A percentile compares a stretch with the other conserved stretches of the same genome.
Evolutionary conservation across 1,140 invertebrate species (phyloP).

Genomic region (Drosophila sturtevanti): DNA sequence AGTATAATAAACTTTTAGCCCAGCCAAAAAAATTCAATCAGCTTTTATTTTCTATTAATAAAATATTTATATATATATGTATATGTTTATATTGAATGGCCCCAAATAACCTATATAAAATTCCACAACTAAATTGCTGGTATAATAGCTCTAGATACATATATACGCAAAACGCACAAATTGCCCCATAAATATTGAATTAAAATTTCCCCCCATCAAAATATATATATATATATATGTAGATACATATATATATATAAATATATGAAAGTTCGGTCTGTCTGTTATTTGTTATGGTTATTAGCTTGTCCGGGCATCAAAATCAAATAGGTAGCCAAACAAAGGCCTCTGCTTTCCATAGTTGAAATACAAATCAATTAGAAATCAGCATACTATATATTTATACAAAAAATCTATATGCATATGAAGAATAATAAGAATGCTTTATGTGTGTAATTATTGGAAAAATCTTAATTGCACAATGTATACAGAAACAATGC

Average conservation of each 20-base stretch:
- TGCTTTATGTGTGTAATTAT: no score
- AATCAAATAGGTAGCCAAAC: background rate
- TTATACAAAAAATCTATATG: no score
- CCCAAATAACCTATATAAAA: conserved; percentile 28
- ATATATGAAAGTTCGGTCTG: background rate
- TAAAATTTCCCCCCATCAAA: conserved; percentile 35
- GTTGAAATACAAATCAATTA: background rate
- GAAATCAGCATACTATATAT: no score
- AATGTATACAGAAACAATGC: no score
- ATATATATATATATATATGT: conserved; percentile 8
- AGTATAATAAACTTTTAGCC: background rate
- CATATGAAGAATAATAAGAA: no score
- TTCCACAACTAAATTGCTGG: conserved; percentile 47
- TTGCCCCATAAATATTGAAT: conserved; percentile 70
- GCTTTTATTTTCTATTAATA: conserved; percentile 58
- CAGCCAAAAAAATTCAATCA: conserved; percentile 6
- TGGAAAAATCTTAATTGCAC: no score
- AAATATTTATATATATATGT: conserved; percentile 12
- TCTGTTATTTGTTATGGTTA: conserved; percentile 1
- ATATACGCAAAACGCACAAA: conserved; percentile 29
- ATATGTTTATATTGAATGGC: conserved; percentile 27
- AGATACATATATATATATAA: background rate
- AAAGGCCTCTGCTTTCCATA: background rate
- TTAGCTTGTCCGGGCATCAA: background rate
- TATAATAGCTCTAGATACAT: conserved; percentile 31